Conservation (phyloP, 2,888 invertebrate genomes). For the Sepioteuthis lessoniana region DNA sequence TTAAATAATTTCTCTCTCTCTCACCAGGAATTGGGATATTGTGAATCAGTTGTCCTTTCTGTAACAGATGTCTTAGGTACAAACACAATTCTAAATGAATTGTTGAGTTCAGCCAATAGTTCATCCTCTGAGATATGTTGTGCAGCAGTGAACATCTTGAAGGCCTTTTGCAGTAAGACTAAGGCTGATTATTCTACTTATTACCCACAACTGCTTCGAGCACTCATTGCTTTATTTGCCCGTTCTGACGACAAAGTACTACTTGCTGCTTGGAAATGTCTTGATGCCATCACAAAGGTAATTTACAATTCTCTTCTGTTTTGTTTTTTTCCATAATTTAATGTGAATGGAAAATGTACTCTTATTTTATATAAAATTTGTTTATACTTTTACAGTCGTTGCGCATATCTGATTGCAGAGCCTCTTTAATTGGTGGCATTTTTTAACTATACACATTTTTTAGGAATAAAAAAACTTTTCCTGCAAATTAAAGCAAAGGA, state of each 20-base stretch:
- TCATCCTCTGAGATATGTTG: conserved; percentile 80
- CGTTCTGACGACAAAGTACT: conserved; percentile 87
- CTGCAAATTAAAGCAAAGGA: too few species aligned
- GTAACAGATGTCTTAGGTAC: conserved; percentile 88
- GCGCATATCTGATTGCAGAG: too few species aligned
- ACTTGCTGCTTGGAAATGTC: conserved; percentile 91
- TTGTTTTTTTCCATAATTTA: too few species aligned
- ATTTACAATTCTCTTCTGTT: background rate
- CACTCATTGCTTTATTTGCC: conserved; percentile 88
- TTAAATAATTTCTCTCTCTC: background rate
- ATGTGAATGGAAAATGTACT: too few species aligned
- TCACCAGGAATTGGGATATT: conserved; percentile 86
- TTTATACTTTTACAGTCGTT: too few species aligned
- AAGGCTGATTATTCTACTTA: conserved; percentile 90
- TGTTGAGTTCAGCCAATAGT: conserved; percentile 82
- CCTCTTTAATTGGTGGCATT: too few species aligned
- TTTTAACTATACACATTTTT: too few species aligned
- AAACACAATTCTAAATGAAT: conserved; percentile 88
- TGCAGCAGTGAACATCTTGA: conserved; percentile 89
- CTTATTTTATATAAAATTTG: too few species aligned
- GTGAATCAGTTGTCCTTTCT: conserved; percentile 92
- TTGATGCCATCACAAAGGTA: conserved; percentile 89
- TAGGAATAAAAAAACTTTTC: too few species aligned
- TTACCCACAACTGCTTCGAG: conserved; percentile 89
- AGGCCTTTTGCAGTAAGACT: conserved; percentile 91